phyloP scores from a whole-genome alignment of 2,113 vertebrate species.

The Arenaria interpres region DNA sequence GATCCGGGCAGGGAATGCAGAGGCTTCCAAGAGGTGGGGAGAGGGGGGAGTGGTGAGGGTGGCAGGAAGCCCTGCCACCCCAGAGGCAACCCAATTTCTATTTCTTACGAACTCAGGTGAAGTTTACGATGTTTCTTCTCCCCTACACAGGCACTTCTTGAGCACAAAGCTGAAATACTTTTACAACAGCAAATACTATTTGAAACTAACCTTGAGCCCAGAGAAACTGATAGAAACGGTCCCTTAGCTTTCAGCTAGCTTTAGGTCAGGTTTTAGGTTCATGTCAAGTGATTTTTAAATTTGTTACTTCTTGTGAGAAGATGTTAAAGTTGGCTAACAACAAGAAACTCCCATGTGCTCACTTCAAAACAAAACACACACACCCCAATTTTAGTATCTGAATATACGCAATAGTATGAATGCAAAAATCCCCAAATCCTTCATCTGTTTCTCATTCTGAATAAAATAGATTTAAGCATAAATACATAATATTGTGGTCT shows the following conservation, averaged over 20 bases:
- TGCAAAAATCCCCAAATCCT: background rate
- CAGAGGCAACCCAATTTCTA: background rate
- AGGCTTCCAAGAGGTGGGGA: background rate
- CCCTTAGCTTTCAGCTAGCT: background rate
- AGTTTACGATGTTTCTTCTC: background rate
- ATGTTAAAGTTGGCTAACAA: background rate
- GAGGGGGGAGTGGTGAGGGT: background rate
- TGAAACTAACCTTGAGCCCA: background rate
- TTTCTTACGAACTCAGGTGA: background rate
- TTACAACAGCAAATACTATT: background rate
- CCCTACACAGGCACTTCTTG: background rate
- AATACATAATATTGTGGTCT: background rate
- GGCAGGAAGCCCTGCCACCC: background rate
- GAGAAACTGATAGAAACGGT: background rate
- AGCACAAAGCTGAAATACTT: background rate
- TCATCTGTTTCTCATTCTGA: slow-evolving; percentile 1
- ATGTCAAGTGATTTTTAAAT: background rate
- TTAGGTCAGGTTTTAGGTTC: background rate
- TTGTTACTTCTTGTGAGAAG: background rate
- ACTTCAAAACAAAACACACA: background rate
- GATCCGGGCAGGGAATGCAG: background rate
- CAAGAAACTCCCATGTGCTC: background rate
- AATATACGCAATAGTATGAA: background rate
- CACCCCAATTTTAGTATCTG: background rate
- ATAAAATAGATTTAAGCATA: background rate